Conservation (phyloP, 2,113 vertebrate genomes). For the Stomatorhinus ivindoensis region DNA sequence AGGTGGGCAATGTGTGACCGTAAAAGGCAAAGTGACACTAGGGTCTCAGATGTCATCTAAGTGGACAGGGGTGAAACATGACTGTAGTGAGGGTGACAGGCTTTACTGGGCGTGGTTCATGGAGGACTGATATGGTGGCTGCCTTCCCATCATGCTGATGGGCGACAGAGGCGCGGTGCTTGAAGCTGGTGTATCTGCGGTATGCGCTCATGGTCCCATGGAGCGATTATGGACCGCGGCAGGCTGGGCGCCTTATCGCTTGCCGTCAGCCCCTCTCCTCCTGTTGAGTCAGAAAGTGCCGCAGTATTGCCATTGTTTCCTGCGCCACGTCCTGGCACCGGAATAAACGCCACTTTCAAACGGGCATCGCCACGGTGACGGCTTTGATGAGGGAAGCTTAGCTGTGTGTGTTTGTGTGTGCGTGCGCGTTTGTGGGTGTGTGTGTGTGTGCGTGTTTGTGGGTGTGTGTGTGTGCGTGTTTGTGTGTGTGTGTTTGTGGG, state of each 20-base stretch:
- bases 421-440: conserved; percentile 23
- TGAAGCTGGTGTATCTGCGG: conserved; percentile 16
- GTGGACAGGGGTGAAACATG: not conserved
- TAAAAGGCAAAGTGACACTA: not conserved
- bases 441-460: conserved; percentile 43
- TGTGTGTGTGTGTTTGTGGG: conserved; percentile 18
- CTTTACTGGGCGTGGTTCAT: not conserved
- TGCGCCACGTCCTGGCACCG: conserved; percentile 88
- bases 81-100: not conserved
- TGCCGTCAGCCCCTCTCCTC: conserved; percentile 97
- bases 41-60: not conserved
- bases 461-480: not conserved
- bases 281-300: conserved; percentile 84
- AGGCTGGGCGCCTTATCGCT: conserved; percentile 98
- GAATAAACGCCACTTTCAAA: conserved; percentile 97
- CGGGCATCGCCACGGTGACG: conserved; percentile 86
- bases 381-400: conserved; percentile 82
- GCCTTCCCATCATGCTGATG: not conserved
- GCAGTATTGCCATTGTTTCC: conserved; percentile 81
- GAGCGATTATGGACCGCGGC: conserved; percentile 65
- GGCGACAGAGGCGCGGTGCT: not conserved
- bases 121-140: not conserved
- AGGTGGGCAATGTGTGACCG: not conserved
- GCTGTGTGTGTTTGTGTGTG: conserved; percentile 61
- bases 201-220: conserved; percentile 8